phyloP scores from a whole-genome alignment of 1,140 invertebrate genomes.

The Rhysida immarginata region DNA sequence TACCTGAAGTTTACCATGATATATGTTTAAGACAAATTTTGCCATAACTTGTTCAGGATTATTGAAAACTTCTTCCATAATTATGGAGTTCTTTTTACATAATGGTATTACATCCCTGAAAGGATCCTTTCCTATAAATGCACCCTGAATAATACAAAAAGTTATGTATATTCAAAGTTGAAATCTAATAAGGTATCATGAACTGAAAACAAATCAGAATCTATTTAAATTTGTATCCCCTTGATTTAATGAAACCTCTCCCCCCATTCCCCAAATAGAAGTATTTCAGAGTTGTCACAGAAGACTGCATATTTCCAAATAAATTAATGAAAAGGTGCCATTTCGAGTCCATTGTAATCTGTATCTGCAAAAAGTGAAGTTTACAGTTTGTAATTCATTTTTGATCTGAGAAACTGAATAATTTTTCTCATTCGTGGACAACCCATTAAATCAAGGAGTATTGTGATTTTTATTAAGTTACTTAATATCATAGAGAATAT shows the following conservation, averaged over 20 bases:
- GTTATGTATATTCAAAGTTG: not conserved
- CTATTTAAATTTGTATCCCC: not conserved
- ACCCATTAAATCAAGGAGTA: too few relatives aligned
- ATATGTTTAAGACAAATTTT: conserved; percentile 94
- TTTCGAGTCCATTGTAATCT: too few relatives aligned
- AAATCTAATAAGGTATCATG: not conserved
- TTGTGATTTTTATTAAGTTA: too few relatives aligned
- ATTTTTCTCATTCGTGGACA: too few relatives aligned
- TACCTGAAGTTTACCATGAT: conserved; percentile 72
- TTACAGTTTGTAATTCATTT: too few relatives aligned
- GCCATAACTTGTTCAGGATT: conserved; percentile 95
- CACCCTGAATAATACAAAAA: conserved; percentile 36
- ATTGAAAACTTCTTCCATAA: conserved; percentile 86
- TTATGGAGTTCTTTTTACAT: conserved; percentile 71
- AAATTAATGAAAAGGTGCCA: not conserved
- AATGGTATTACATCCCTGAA: conserved; percentile 81
- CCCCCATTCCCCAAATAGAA: not conserved
- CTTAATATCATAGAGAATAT: too few relatives aligned
- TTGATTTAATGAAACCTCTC: not conserved
- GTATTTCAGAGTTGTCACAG: not conserved
- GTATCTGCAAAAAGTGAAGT: too few relatives aligned
- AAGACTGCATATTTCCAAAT: not conserved
- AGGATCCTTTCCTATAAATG: conserved; percentile 63
- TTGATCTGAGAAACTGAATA: too few relatives aligned
- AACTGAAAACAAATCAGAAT: too few relatives aligned